A percentile compares a stretch with the other conserved stretches of the same genome.
phyloP scores from a whole-genome alignment of 2,113 vertebrate species.

The Callithrix jacchus region DNA sequence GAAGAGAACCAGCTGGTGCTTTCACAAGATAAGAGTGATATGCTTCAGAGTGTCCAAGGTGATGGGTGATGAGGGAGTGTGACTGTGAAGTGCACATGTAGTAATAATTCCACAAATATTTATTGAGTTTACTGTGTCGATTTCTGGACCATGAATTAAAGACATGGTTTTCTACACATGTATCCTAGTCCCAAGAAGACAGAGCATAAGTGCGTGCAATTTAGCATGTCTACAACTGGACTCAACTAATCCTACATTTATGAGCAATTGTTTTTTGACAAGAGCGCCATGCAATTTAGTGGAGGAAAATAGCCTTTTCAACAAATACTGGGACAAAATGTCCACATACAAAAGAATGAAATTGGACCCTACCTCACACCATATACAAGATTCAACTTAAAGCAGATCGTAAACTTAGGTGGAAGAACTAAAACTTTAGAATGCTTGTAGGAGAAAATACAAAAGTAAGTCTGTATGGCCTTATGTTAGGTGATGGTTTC shows the following conservation, averaged over 20 bases:
- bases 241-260: neutral
- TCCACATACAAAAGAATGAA: neutral
- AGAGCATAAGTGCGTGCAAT: neutral
- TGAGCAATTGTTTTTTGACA: neutral
- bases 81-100: rapidly evolving
- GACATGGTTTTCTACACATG: neutral
- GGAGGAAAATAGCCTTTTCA: neutral
- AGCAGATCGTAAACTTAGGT: neutral
- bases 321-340: neutral
- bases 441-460: neutral
- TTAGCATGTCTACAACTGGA: neutral
- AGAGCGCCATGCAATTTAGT: neutral
- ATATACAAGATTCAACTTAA: neutral
- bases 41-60: neutral
- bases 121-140: neutral
- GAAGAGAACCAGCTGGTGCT: neutral
- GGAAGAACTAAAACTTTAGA: neutral
- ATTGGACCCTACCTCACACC: neutral
- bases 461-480: neutral
- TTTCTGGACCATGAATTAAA: neutral
- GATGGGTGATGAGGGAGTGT: rapidly evolving
- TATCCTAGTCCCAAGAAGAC: neutral
- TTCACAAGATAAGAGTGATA: neutral
- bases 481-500: neutral
- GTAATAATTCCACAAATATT: neutral